Evolutionary conservation across 2,113 vertebrate genomes (phyloP), one percentile per base, ranked within the genome.

Genomic region (Piliocolobus tephrosceles): DNA sequence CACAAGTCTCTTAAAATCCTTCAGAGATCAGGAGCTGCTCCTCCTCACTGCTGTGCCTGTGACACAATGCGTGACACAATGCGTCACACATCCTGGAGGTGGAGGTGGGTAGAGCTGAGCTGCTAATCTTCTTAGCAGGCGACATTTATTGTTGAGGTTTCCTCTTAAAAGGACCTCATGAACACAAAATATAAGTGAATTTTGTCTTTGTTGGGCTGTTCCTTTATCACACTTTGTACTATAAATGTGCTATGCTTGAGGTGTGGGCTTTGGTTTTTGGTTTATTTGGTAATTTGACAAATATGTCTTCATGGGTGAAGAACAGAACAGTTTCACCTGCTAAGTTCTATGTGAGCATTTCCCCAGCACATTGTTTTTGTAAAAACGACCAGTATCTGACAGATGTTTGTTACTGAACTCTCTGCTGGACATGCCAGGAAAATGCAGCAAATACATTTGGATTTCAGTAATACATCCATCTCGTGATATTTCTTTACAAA

Each of bases 281-380:
- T 45, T 83, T 84, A 45, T 40, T 91, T 91, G 61, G 20, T 52
- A 70, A 47, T 88, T 90, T 96, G 86, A 45, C 38, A 88, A 90
- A 90, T 72, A 75, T 23, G 52, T 87, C 38, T 88, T 88, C 30
- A 17, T 86, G 30, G 22, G 35, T 89, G 20, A 92, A 43, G 35
- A 68, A 18, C 38, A 90, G 82, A 70, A 80, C 6, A 64, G 27
- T 83, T 96, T 92, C 35, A 90, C 43, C n/a, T 92, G 27, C 43
- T 81, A 32, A 73, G 12, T 79, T 84, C 58, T 64, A 8, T 90
- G 55, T 40, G 80, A 92, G 4, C 40, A 64, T 76, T 97, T 88
- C 66, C 47, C 55, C 13, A 52, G 20, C n/a, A 85, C 23, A 8
- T 43, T 43, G 55, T 25, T 91, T 87, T 38, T 25, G 47, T 73